These are phyloP conservation scores for Lamprotornis superbus DNA, from an alignment of 2,113 vertebrate species.

Conservation along the genomic window DNA sequence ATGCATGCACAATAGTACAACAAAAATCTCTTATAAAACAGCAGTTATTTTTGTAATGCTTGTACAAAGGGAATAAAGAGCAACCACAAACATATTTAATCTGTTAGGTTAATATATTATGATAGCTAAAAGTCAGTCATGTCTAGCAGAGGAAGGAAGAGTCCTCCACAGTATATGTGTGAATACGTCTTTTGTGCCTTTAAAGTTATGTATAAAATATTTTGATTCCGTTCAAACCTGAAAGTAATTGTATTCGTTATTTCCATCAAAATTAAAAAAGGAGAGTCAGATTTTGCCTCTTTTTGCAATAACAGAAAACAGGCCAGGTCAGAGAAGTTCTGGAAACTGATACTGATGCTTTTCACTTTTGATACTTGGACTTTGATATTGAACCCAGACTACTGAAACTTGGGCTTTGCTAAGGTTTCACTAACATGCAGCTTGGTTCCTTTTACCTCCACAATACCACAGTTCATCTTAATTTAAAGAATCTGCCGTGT, in stretches of 20 bases:
- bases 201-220: constrained; percentile 81
- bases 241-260: constrained; percentile 65
- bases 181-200: constrained; percentile 82
- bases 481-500: constrained; percentile 1
- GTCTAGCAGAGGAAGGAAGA: constrained; percentile 75
- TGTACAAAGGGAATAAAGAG: constrained; percentile 83
- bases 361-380: constrained; percentile 17
- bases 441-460: background rate
- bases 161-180: constrained; percentile 57
- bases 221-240: constrained; percentile 70
- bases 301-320: constrained; percentile 54
- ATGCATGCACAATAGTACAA: constrained; percentile 86
- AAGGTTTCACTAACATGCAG: background rate
- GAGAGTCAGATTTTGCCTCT: constrained; percentile 25
- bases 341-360: constrained; percentile 53
- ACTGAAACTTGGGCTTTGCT: background rate
- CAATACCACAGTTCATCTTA: background rate
- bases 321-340: constrained; percentile 56
- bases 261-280: constrained; percentile 66
- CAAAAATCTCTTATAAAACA: constrained; percentile 84
- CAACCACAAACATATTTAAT: constrained; percentile 83
- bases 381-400: background rate
- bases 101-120: constrained; percentile 81
- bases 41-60: constrained; percentile 78
- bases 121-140: constrained; percentile 80